phyloP scores from a whole-genome alignment of 2,888 invertebrate species.

The Rosalia funebris region DNA sequence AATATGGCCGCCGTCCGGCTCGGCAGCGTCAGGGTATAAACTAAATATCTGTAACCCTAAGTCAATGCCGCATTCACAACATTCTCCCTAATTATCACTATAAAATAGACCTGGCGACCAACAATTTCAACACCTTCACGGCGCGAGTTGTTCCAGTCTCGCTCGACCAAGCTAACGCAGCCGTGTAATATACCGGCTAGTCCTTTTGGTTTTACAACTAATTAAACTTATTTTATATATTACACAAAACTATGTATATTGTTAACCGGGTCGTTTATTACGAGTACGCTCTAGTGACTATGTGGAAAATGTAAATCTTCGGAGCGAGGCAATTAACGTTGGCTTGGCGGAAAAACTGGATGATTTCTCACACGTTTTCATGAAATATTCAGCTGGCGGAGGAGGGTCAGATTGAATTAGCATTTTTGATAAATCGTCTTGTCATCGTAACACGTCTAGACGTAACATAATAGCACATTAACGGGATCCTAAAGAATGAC shows the following conservation, averaged over 20 bases:
- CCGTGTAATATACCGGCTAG: slow-evolving; percentile 36
- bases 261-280: slow-evolving; percentile 13
- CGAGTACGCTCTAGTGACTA: slow-evolving; percentile 15
- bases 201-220: slow-evolving; percentile 45
- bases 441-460: too few relatives aligned
- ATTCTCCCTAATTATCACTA: slow-evolving; percentile 58
- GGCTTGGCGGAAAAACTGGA: neutral
- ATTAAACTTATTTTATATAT: slow-evolving; percentile 35
- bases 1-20: slow-evolving; percentile 20
- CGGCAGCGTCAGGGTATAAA: slow-evolving; percentile 37
- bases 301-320: slow-evolving; percentile 20
- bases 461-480: too few relatives aligned
- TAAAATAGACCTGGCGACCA: slow-evolving; percentile 54
- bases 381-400: neutral
- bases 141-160: slow-evolving; percentile 29
- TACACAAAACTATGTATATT: slow-evolving; percentile 26
- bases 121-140: slow-evolving; percentile 54
- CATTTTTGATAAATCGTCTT: slow-evolving; percentile 7
- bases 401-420: neutral
- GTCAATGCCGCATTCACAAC: slow-evolving; percentile 54
- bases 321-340: slow-evolving; percentile 9
- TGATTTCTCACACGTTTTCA: slow-evolving; percentile 12
- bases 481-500: too few relatives aligned
- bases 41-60: slow-evolving; percentile 43
- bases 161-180: slow-evolving; percentile 27